Conservation (phyloP, 2,113 vertebrate genomes). For the Mus musculus region DNA sequence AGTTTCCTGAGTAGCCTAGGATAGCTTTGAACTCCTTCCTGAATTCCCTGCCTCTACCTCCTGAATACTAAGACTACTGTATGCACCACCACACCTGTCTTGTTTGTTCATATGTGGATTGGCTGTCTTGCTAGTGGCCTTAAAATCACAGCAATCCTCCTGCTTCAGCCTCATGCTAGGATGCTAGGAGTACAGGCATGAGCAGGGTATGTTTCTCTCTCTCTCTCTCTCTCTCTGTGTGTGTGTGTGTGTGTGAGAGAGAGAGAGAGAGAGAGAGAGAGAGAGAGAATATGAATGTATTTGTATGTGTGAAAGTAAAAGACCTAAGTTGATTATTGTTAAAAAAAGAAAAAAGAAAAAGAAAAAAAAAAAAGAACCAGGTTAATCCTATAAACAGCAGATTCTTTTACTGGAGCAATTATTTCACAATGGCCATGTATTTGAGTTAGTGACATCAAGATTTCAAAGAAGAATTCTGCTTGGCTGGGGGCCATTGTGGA, state of each 20-base stretch:
- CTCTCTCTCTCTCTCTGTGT: background rate
- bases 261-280: background rate
- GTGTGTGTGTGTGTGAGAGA: background rate
- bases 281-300: background rate
- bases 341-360: too few species aligned
- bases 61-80: background rate
- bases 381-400: background rate
- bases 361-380: background rate
- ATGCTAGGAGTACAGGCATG: background rate
- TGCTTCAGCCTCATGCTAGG: background rate
- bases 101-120: too few species aligned
- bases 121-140: background rate
- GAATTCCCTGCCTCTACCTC: background rate
- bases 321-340: background rate
- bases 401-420: background rate
- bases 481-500: background rate
- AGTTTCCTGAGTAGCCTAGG: background rate
- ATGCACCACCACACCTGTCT: background rate
- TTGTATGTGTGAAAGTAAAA: background rate
- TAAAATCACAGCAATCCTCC: background rate
- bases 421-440: background rate
- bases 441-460: background rate
- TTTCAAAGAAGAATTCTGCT: constrained; percentile 13
- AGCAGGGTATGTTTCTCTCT: background rate
- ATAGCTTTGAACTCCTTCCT: background rate